phyloP scores from a whole-genome alignment of 1,140 invertebrate species.

The Colletes latitarsis region DNA sequence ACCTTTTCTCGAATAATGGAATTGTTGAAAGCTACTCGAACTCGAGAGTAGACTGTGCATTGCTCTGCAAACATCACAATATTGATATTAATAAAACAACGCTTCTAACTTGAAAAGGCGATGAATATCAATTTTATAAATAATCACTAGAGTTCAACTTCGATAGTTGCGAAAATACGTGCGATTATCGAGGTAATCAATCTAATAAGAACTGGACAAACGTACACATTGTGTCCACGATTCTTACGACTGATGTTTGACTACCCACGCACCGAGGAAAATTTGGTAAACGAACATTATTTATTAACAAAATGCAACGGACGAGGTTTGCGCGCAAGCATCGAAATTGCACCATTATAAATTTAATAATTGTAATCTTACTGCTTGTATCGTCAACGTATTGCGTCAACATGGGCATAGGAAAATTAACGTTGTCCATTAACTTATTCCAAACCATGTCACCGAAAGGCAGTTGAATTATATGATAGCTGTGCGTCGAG shows the following conservation, averaged over 20 bases:
- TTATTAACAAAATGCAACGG: too few relatives aligned
- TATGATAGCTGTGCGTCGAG: constrained; percentile 55
- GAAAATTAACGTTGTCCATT: constrained; percentile 67
- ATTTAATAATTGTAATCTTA: constrained; percentile 33
- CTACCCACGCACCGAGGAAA: too few relatives aligned
- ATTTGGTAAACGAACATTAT: too few relatives aligned
- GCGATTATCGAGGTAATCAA: too few relatives aligned
- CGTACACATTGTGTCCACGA: too few relatives aligned
- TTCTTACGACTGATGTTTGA: too few relatives aligned
- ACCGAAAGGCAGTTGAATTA: constrained; percentile 57
- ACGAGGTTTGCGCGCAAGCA: too few relatives aligned
- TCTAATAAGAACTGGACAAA: too few relatives aligned
- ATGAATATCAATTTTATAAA: not conserved
- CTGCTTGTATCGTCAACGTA: constrained; percentile 32
- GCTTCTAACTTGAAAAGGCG: not conserved
- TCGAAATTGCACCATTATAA: not conserved
- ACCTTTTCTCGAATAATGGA: not conserved
- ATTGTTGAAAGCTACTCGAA: constrained; percentile 58
- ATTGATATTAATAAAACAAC: not conserved
- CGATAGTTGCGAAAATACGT: too few relatives aligned
- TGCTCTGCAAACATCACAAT: constrained; percentile 50
- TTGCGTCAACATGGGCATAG: constrained; percentile 21
- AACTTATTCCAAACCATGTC: constrained; percentile 46
- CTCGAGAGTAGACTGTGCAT: constrained; percentile 64
- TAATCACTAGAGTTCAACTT: not conserved